Evolutionary conservation across 2,113 vertebrate species (phyloP).

Genomic region (Ictalurus furcatus): DNA sequence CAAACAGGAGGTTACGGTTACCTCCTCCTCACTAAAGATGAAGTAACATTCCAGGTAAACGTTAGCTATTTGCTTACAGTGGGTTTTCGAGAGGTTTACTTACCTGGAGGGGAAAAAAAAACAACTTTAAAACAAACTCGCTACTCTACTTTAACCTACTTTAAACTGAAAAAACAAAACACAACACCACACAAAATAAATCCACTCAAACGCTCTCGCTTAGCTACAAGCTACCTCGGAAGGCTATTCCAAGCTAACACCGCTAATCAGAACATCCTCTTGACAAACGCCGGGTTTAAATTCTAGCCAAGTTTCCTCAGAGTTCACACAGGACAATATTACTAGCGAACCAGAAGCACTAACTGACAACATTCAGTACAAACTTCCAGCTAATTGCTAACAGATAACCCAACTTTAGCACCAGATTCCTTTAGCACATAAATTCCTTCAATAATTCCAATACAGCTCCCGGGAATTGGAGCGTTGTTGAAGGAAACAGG

Average conservation of each 20-base stretch:
- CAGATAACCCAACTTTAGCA: no score
- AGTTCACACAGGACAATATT: not conserved
- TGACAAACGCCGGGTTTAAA: not conserved
- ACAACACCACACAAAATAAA: not conserved
- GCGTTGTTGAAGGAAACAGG: not conserved
- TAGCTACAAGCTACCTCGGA: not conserved
- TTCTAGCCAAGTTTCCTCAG: not conserved
- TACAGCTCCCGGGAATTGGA: not conserved
- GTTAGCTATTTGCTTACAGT: not conserved
- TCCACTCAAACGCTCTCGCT: not conserved
- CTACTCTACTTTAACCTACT: not conserved
- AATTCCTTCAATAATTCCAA: no score
- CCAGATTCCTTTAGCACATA: no score
- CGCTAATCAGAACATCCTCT: not conserved
- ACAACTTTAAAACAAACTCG: not conserved
- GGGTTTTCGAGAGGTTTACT: not conserved
- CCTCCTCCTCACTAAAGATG: not conserved
- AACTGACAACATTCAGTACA: not conserved
- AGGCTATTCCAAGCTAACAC: not conserved
- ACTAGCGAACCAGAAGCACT: not conserved
- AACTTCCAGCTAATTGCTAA: not conserved
- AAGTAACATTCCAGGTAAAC: not conserved
- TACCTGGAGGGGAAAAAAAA: not conserved
- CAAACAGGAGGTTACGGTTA: not conserved
- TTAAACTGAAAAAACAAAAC: no score